phyloP scores from a whole-genome alignment of 2,113 vertebrate genomes.

The Motacilla tschutschensis region DNA sequence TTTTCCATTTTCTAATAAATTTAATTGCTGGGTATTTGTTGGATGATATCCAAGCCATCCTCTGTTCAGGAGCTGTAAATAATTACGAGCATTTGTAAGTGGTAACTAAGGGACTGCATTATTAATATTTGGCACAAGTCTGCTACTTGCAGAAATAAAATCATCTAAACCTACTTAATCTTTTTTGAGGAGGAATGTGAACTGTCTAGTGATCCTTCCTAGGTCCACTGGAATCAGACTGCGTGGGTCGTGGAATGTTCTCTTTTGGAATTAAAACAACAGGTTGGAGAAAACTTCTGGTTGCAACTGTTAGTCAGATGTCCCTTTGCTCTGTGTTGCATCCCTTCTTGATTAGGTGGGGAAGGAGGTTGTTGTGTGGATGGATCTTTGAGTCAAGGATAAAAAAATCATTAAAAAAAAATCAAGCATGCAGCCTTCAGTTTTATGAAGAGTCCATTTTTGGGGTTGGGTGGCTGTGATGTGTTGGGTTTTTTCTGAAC shows the following conservation, averaged over 20 bases:
- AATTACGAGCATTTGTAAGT: conserved; percentile 22
- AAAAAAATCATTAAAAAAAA: neutral
- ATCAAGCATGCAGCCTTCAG: neutral
- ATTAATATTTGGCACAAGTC: conserved; percentile 9
- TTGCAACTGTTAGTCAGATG: neutral
- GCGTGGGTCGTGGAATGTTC: neutral
- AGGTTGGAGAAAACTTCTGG: neutral
- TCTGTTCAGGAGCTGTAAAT: conserved; percentile 38
- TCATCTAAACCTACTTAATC: neutral
- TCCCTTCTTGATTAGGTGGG: neutral
- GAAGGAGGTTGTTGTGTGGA: neutral
- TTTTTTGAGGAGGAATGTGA: conserved; percentile 5
- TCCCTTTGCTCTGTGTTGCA: neutral
- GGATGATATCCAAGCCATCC: neutral
- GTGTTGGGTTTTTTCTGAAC: neutral
- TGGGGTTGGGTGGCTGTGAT: neutral
- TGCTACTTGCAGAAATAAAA: conserved; percentile 28
- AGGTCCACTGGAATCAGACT: neutral
- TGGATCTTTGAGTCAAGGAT: neutral
- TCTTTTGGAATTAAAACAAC: conserved; percentile 14
- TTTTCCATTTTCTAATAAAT: conserved; percentile 30
- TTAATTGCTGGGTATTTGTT: conserved; percentile 14
- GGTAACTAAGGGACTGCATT: conserved; percentile 33
- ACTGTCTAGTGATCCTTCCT: conserved; percentile 18
- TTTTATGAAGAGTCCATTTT: neutral